phyloP scores from a whole-genome alignment of 1,140 invertebrate species.

The Cydia strobilella region DNA sequence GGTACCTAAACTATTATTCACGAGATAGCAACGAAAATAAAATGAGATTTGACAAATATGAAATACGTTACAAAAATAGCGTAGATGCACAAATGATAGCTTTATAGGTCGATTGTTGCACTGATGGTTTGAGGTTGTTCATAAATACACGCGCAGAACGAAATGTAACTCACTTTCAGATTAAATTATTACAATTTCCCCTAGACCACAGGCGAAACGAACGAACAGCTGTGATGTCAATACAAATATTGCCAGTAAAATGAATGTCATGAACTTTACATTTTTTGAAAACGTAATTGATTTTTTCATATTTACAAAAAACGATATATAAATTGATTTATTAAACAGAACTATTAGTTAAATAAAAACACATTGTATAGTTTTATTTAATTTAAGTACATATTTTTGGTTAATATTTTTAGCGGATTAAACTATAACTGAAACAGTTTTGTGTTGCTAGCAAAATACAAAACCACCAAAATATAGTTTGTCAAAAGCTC shows the following conservation, averaged over 20 bases:
- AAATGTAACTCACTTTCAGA: conserved; percentile 74
- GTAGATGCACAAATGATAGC: conserved; percentile 35
- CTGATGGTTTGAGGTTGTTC: conserved; percentile 42
- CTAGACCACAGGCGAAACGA: conserved; percentile 68
- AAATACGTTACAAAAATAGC: conserved; percentile 59
- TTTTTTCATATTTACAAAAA: neutral
- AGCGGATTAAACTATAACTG: neutral
- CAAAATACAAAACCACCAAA: neutral
- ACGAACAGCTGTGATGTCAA: conserved; percentile 79
- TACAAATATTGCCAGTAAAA: conserved; percentile 58
- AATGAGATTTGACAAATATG: conserved; percentile 64
- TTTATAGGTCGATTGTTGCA: conserved; percentile 43
- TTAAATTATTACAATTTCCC: conserved; percentile 67
- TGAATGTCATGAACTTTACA: conserved; percentile 24
- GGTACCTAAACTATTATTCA: conserved; percentile 64
- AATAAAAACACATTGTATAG: neutral
- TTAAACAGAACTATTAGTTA: too few species aligned
- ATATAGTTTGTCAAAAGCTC: too few species aligned
- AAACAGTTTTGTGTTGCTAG: neutral
- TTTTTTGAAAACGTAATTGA: neutral
- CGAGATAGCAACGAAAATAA: conserved; percentile 69
- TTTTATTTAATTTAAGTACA: neutral
- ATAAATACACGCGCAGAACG: conserved; percentile 49
- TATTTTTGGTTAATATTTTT: neutral
- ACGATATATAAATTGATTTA: neutral